These are phyloP conservation scores for Lagopus leucura DNA, from an alignment of 2,113 vertebrate species.

Conservation along the genomic window DNA sequence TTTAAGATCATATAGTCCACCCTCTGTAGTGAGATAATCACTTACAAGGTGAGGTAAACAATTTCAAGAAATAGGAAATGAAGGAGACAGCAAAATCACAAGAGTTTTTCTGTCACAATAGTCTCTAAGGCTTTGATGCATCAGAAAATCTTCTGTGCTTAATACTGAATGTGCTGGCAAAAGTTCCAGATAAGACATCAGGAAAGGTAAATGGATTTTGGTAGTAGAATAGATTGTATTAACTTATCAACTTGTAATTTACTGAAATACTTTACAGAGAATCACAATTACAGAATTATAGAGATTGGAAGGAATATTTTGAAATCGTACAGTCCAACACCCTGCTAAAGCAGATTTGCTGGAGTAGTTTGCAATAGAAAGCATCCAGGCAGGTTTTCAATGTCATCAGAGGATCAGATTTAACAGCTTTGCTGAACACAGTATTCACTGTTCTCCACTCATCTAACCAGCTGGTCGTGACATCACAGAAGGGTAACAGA, in stretches of 20 bases:
- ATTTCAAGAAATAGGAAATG: slow-evolving; percentile 8
- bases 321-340: not conserved
- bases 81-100: not conserved
- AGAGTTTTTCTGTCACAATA: not conserved
- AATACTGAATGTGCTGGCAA: not conserved
- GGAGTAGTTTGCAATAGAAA: not conserved
- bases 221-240: not conserved
- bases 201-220: slow-evolving; percentile 2
- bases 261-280: slow-evolving; percentile 1
- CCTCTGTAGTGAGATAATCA: slow-evolving; percentile 46
- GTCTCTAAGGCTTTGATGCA: slow-evolving; percentile 24
- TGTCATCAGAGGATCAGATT: not conserved
- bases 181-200: not conserved
- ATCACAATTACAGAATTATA: not conserved
- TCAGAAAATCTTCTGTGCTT: slow-evolving; percentile 37
- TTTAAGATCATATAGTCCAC: not conserved
- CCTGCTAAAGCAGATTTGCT: not conserved
- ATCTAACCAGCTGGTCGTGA: not conserved
- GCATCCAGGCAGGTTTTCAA: not conserved
- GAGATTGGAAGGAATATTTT: not conserved
- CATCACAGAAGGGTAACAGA: not conserved
- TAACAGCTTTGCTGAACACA: not conserved
- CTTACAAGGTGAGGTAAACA: slow-evolving; percentile 32
- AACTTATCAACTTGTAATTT: not conserved
- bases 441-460: not conserved